phyloP scores from a whole-genome alignment of 92 coral and sea anemone genomes.

The Siderastrea siderea region DNA sequence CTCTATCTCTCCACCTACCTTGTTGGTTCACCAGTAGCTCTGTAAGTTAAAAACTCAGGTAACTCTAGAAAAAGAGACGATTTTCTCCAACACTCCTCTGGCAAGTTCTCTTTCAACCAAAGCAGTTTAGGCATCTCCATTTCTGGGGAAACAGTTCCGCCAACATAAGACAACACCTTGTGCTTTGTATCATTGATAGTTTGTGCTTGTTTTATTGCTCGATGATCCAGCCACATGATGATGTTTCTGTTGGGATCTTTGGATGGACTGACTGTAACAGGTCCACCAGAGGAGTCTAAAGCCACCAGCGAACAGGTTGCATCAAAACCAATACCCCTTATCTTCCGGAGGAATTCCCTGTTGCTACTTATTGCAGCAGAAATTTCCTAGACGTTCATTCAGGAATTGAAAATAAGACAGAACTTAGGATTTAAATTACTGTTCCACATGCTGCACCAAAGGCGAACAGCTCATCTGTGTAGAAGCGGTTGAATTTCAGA shows the following conservation, averaged over 20 bases:
- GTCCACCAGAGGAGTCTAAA: slow-evolving; percentile 71
- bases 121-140: slow-evolving; percentile 95
- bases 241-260: slow-evolving; percentile 75
- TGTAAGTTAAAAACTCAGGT: slow-evolving; percentile 90
- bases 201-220: slow-evolving; percentile 90
- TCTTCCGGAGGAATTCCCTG: slow-evolving; percentile 41
- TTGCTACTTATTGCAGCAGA: not conserved
- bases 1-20: slow-evolving; percentile 54
- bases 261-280: slow-evolving; percentile 80
- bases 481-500: too few relatives aligned
- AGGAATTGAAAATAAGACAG: not conserved
- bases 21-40: slow-evolving; percentile 78
- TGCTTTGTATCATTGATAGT: slow-evolving; percentile 77
- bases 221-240: slow-evolving; percentile 96
- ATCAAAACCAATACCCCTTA: slow-evolving; percentile 96
- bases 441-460: too few relatives aligned
- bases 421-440: too few relatives aligned
- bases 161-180: slow-evolving; percentile 89
- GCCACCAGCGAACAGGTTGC: slow-evolving; percentile 96
- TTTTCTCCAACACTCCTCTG: slow-evolving; percentile 72
- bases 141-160: slow-evolving; percentile 93
- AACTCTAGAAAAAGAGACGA: slow-evolving; percentile 84
- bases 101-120: slow-evolving; percentile 89
- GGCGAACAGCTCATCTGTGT: too few relatives aligned
- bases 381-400: slow-evolving; percentile 5